phyloP scores from a whole-genome alignment of 2,888 invertebrate species.

The Fragum fragum region DNA sequence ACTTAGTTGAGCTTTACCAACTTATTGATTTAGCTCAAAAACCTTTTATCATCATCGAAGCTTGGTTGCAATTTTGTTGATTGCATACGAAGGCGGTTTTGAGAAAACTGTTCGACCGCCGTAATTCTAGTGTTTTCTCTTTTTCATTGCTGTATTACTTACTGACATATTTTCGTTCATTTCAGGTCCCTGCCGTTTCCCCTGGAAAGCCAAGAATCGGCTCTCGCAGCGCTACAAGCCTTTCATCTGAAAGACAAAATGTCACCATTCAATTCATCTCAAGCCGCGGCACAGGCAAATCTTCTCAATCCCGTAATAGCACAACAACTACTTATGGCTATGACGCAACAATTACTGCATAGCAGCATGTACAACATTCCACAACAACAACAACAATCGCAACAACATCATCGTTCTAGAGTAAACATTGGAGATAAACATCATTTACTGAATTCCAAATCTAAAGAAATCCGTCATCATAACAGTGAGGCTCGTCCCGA shows the following conservation, averaged over 20 bases:
- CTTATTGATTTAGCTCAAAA: too few relatives aligned
- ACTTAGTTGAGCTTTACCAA: too few relatives aligned
- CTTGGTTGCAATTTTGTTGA: too few relatives aligned
- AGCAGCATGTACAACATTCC: slow-evolving; percentile 49
- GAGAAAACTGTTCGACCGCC: too few relatives aligned
- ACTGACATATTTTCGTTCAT: neutral
- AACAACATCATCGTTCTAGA: slow-evolving; percentile 17
- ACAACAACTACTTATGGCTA: slow-evolving; percentile 54
- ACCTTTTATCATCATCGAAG: too few relatives aligned
- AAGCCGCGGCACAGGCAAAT: slow-evolving; percentile 26
- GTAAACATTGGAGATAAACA: neutral
- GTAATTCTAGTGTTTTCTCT: too few relatives aligned
- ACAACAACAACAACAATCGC: slow-evolving; percentile 5
- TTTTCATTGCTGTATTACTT: too few relatives aligned
- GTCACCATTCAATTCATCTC: slow-evolving; percentile 12
- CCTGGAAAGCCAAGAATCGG: slow-evolving; percentile 14
- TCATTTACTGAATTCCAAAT: slow-evolving; percentile 21
- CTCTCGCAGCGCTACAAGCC: slow-evolving; percentile 44
- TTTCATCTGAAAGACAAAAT: slow-evolving; percentile 50
- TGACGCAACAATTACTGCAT: slow-evolving; percentile 55
- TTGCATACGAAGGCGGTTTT: too few relatives aligned
- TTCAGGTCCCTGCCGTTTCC: slow-evolving; percentile 53
- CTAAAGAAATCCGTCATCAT: slow-evolving; percentile 14
- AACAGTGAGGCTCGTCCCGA: slow-evolving; percentile 1
- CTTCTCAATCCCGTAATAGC: slow-evolving; percentile 55